Conservation (phyloP, 2,797 vertebrate species). For the Paedocypris micromegethes region DNA sequence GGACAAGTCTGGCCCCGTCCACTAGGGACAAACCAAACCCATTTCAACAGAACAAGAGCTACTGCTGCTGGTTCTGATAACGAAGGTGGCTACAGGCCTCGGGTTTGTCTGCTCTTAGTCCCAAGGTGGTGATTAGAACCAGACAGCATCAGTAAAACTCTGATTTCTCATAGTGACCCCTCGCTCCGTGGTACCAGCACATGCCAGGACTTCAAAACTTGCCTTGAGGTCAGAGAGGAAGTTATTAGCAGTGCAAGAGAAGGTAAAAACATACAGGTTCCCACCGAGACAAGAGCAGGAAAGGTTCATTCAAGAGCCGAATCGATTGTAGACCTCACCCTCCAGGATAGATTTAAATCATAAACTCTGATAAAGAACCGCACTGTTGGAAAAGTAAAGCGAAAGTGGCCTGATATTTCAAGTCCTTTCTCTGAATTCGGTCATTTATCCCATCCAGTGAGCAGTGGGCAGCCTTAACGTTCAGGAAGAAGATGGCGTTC, state of each 20-base stretch:
- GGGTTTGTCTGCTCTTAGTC: conserved; percentile 12
- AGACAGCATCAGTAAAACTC: background rate
- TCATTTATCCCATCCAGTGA: too few relatives aligned
- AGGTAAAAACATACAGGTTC: conserved; percentile 10
- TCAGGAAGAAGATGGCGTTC: too few relatives aligned
- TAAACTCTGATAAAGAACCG: conserved; percentile 7
- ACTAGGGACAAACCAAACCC: conserved; percentile 18
- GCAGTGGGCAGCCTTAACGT: too few relatives aligned
- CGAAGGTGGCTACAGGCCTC: background rate
- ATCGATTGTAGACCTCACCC: conserved; percentile 1
- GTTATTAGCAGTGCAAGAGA: conserved; percentile 23
- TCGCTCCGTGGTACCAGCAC: conserved; percentile 3
- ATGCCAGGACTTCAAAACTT: background rate
- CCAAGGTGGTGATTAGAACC: conserved; percentile 13
- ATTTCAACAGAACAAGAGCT: conserved; percentile 18
- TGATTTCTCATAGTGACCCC: conserved; percentile 4
- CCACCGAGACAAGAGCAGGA: conserved; percentile 5
- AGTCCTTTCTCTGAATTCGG: too few relatives aligned
- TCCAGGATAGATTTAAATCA: conserved; percentile 17
- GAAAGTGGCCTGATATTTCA: too few relatives aligned
- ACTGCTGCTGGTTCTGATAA: conserved; percentile 17
- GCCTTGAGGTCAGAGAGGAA: conserved; percentile 32
- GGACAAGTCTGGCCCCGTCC: conserved; percentile 12
- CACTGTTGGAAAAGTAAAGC: too few relatives aligned
- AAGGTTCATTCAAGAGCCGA: conserved; percentile 26